Evolutionary conservation across 2,888 invertebrate species (phyloP).

Genomic region (Julus scandinavius): DNA sequence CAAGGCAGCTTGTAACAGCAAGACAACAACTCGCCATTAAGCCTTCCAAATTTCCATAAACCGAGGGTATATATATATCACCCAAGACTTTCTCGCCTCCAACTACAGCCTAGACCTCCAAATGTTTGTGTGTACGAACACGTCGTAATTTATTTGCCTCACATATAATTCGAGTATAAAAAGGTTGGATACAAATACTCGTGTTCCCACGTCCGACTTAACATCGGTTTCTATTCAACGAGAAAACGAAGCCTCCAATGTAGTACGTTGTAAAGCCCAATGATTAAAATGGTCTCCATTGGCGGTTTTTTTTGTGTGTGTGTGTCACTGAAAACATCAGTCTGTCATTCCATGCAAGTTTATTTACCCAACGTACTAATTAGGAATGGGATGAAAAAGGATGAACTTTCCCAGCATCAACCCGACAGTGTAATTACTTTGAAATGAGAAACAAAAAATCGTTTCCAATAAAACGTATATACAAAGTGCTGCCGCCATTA

Average conservation of each 20-base stretch:
- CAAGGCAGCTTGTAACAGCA: not conserved
- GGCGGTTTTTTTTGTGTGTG: not conserved
- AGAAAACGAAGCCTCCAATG: not conserved
- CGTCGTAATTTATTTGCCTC: not conserved
- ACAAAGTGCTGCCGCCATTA: not conserved
- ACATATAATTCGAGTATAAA: not conserved
- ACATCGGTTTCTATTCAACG: not conserved
- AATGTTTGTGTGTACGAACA: not conserved
- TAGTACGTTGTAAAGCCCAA: not conserved
- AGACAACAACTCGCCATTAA: not conserved
- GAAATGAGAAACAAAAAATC: not conserved
- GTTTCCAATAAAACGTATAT: not conserved
- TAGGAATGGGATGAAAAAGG: constrained; percentile 20
- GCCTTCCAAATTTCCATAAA: constrained; percentile 10
- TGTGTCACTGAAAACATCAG: constrained; percentile 12
- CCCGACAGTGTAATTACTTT: constrained; percentile 22
- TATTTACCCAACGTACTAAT: constrained; percentile 34
- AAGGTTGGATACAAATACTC: not conserved
- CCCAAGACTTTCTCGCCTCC: not conserved
- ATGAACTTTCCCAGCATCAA: constrained; percentile 24
- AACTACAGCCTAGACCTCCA: not conserved
- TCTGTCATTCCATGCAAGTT: constrained; percentile 30
- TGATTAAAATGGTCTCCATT: constrained; percentile 16
- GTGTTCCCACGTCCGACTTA: not conserved
- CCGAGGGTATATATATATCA: not conserved